Conservation (phyloP, 2,797 vertebrate species). For the Amblyopsis hoosieri region DNA sequence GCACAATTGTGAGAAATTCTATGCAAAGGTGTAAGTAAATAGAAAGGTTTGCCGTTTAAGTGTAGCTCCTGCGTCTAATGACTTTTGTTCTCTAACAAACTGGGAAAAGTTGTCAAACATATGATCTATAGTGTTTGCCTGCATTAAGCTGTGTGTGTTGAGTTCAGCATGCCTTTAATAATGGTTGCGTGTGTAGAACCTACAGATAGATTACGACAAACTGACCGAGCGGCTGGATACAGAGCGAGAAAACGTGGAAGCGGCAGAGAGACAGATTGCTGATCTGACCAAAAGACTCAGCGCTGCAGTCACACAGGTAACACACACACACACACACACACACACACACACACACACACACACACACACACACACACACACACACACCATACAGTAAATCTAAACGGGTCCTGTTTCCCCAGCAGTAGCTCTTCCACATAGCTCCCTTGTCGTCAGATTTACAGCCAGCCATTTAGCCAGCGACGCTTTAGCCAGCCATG, state of each 20-base stretch:
- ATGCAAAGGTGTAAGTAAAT: too few relatives aligned
- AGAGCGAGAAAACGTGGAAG: conserved; percentile 82
- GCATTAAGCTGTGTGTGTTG: conserved; percentile 27
- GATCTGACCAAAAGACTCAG: conserved; percentile 88
- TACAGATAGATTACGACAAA: conserved; percentile 91
- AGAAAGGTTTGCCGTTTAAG: too few relatives aligned
- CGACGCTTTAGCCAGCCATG: conserved; percentile 45
- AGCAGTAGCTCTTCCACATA: conserved; percentile 50
- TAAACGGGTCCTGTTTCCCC: conserved; percentile 41
- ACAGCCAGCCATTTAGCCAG: conserved; percentile 51
- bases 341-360: conserved; percentile 4
- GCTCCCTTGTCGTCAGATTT: conserved; percentile 62
- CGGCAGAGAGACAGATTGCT: conserved; percentile 82
- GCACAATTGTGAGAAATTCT: too few relatives aligned
- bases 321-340: conserved; percentile 19
- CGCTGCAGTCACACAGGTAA: conserved; percentile 84
- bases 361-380: conserved; percentile 20
- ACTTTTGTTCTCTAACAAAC: conserved; percentile 38
- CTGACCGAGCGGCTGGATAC: conserved; percentile 91
- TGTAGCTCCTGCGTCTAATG: conserved; percentile 61
- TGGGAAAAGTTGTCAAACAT: conserved; percentile 39
- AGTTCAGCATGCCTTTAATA: conserved; percentile 18
- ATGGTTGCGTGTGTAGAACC: conserved; percentile 79
- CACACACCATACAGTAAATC: conserved; percentile 52
- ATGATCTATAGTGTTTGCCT: conserved; percentile 59